Conservation (phyloP, 2,797 vertebrate genomes). For the Acipenser ruthenus region DNA sequence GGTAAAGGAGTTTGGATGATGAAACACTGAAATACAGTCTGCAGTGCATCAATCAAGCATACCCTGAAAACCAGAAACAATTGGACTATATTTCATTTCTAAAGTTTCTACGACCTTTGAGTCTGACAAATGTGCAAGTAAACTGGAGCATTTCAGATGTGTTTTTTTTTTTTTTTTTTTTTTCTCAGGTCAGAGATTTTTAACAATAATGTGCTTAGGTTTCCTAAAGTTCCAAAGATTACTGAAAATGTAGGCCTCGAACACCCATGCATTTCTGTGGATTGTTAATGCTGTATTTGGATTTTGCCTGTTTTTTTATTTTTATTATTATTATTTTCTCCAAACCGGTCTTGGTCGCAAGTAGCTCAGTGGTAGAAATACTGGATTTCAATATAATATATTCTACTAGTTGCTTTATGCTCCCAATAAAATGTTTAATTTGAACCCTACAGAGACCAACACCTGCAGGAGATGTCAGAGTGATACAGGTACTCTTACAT, state of each 20-base stretch:
- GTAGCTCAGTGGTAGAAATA: neutral
- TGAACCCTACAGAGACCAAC: conserved; percentile 81
- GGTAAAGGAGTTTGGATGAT: too few species aligned
- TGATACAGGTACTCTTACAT: conserved; percentile 61
- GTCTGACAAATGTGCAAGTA: conserved; percentile 32
- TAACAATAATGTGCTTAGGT: neutral
- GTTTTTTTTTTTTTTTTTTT: neutral
- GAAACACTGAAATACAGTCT: too few species aligned
- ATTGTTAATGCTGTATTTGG: too few species aligned
- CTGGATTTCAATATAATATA: neutral
- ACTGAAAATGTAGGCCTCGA: neutral
- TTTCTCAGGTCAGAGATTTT: too few species aligned
- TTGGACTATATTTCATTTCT: too few species aligned
- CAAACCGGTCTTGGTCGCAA: neutral
- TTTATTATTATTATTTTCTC: neutral
- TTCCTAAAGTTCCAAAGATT: neutral
- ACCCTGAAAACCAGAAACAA: too few species aligned
- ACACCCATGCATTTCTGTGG: too few species aligned
- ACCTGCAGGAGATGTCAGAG: conserved; percentile 81
- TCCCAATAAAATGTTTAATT: conserved; percentile 71
- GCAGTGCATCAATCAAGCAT: too few species aligned
- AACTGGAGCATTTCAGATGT: conserved; percentile 23
- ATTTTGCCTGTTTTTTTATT: too few species aligned
- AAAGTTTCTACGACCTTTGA: too few species aligned
- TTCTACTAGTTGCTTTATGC: conserved; percentile 44